Percentiles rank a stretch among this genome's conserved stretches.
Conservation (phyloP, 37 sponge, comb jelly and placozoan genomes). For the Cliona cf. orientalis region DNA sequence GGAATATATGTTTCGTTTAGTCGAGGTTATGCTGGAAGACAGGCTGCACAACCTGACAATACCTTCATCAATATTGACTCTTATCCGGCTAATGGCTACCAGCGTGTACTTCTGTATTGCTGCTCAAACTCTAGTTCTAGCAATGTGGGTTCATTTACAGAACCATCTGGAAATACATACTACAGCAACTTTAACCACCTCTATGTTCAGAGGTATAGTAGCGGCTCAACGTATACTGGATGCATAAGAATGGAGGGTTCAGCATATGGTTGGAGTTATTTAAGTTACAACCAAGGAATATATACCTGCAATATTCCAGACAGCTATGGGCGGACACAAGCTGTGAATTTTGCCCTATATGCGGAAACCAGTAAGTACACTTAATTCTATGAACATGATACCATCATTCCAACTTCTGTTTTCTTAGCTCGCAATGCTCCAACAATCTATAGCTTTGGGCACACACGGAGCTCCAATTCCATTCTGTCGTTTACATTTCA, state of each 20-base stretch:
- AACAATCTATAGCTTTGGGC: too few relatives aligned
- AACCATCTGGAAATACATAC: neutral
- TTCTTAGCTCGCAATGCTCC: too few relatives aligned
- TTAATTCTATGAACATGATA: too few relatives aligned
- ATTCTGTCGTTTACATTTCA: neutral
- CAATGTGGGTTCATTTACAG: neutral
- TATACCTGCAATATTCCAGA: slow-evolving; percentile 2
- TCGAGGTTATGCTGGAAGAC: neutral
- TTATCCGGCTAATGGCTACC: neutral
- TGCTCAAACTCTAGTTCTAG: neutral
- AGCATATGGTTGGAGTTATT: neutral
- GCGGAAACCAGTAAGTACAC: too few relatives aligned
- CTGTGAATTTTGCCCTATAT: neutral
- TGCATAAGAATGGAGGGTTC: neutral
- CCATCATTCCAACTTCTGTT: too few relatives aligned
- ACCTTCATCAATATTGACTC: neutral
- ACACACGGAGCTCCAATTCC: neutral
- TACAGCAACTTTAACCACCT: neutral
- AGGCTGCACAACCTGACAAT: neutral
- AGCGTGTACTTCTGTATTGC: neutral
- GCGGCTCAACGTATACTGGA: neutral
- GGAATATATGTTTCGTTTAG: neutral
- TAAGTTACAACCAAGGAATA: neutral
- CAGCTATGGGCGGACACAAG: neutral
- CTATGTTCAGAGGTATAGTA: neutral